Evolutionary conservation across 2,113 vertebrate species (phyloP).

Genomic region (Hoplias malabaricus): DNA sequence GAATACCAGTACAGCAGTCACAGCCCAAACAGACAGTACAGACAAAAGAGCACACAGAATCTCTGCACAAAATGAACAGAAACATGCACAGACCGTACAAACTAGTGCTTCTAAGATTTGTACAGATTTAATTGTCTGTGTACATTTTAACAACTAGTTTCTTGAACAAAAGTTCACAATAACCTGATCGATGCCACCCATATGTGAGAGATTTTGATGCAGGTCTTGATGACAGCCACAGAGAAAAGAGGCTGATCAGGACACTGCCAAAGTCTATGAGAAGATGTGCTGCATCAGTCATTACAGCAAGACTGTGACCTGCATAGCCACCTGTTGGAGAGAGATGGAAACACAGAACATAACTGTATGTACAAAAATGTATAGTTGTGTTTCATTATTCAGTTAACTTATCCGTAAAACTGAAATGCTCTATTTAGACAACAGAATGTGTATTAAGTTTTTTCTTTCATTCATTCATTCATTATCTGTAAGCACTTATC

Average conservation of each 20-base stretch:
- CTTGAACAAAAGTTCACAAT: not conserved
- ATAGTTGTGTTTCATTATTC: too few relatives aligned
- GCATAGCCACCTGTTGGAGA: conserved; percentile 77
- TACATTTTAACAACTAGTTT: not conserved
- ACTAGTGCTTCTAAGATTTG: not conserved
- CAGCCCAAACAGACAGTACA: conserved; percentile 86
- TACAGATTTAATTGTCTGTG: not conserved
- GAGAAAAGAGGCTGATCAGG: conserved; percentile 84
- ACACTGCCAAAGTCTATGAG: conserved; percentile 89
- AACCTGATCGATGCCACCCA: conserved; percentile 89
- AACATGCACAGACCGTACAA: not conserved
- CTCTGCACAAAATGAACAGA: conserved; percentile 68
- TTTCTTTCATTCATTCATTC: too few relatives aligned
- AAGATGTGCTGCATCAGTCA: conserved; percentile 90
- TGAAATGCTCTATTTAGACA: too few relatives aligned
- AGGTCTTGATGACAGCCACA: conserved; percentile 83
- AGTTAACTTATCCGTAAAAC: too few relatives aligned
- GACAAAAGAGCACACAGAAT: conserved; percentile 86
- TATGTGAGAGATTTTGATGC: conserved; percentile 87
- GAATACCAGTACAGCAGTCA: conserved; percentile 80
- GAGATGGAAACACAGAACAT: not conserved
- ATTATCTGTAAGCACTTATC: too few relatives aligned
- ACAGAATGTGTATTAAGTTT: too few relatives aligned
- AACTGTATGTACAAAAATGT: too few relatives aligned
- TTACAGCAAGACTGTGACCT: conserved; percentile 86